phyloP scores from a whole-genome alignment of 2,888 invertebrate species.

The Folsomia manolachei region DNA sequence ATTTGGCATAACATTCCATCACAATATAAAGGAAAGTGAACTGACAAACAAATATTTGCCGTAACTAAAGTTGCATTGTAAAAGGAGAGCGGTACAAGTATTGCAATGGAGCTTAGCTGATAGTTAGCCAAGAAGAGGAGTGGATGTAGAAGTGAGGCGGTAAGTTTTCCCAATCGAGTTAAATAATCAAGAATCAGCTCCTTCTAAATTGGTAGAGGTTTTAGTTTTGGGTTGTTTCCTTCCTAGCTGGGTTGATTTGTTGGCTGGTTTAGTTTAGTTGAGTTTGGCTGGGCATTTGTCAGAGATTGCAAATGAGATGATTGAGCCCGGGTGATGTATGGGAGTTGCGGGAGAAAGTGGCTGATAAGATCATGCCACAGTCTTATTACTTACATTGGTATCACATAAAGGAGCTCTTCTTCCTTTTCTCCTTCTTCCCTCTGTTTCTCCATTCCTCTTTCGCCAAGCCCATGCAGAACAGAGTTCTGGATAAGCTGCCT shows the following conservation, averaged over 20 bases:
- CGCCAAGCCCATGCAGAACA: too few species aligned
- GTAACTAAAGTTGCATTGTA: too few species aligned
- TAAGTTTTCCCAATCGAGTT: constrained; percentile 24
- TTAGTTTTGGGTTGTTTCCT: constrained; percentile 28
- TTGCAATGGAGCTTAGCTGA: too few species aligned
- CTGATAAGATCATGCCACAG: constrained; percentile 28
- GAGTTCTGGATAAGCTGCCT: constrained; percentile 37
- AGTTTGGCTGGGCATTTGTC: constrained; percentile 31
- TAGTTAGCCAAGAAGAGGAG: background rate
- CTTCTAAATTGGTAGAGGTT: background rate
- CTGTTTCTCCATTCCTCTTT: too few species aligned
- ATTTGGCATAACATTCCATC: too few species aligned
- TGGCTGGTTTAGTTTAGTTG: background rate
- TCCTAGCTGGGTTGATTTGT: too few species aligned
- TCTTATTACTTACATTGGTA: constrained; percentile 38
- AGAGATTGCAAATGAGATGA: constrained; percentile 49
- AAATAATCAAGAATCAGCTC: constrained; percentile 21
- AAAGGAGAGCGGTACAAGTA: too few species aligned
- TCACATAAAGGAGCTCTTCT: constrained; percentile 36
- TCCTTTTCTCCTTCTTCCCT: background rate
- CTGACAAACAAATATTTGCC: too few species aligned
- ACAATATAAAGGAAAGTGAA: too few species aligned
- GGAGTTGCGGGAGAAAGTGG: constrained; percentile 32
- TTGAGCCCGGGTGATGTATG: constrained; percentile 47
- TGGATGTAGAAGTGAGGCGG: constrained; percentile 5